Evolutionary conservation across 2,113 vertebrate species (phyloP), one percentile per base, ranked within the genome.

Genomic region (Pongo abelii): DNA sequence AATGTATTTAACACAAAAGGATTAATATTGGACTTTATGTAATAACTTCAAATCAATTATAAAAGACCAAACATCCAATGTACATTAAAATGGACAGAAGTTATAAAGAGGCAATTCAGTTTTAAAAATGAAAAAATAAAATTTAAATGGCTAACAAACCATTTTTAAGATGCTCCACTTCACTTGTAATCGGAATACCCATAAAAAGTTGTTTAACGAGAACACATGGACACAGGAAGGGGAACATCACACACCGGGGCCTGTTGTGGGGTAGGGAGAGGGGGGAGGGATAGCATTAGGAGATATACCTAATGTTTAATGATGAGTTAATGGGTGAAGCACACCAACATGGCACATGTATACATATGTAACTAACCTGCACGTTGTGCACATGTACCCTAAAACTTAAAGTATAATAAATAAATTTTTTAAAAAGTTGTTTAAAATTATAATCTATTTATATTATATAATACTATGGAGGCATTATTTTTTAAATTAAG

Each of bases 11-110:
- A 50, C 10, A 81, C 35, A 80, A 83, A 88, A 75, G 11, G 40
- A 96, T 87, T 57, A 38, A 77, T 72, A 57, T 10, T 55, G 59
- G 6, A 11, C 43, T 32, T 77, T 75, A 89, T 13, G 14, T 10
- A 75, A 69, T 25, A 91, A 40, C 12, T 38, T 72, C 75, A 96
- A 92, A 83, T 95, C 59, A 92, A 25, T 92, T 70, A 87, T 69
- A 46, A 90, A 86, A 72, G 30, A 70, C 6, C 20, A 93, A 88
- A 89, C 59, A 52, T 20, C 12, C 4, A 88, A 69, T 59, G 61
- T 46, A 95, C 13, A 93, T 78, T 52, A 96, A 94, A 88, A 72
- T 64, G n/a, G 20, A 23, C 20, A 52, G n/a, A 87, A 84, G n/a
- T 52, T 79, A 59, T 94, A 16, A 92, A 83, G 13, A 55, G 52